A percentile compares a stretch with the other conserved stretches of the same genome.
Conservation (phyloP, 2,888 invertebrate genomes). For the Phania funesta region DNA sequence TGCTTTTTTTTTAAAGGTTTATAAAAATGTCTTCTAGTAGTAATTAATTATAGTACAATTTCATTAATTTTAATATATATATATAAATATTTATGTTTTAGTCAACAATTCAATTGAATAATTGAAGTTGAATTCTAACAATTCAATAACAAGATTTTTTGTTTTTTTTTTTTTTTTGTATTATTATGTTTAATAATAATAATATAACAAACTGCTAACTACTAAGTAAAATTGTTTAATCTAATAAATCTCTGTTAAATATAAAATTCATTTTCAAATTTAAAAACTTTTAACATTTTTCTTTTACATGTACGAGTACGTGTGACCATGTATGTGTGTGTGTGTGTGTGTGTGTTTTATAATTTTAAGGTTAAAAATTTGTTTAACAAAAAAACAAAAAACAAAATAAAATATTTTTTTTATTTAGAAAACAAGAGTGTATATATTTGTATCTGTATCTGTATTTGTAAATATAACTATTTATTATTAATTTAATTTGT, state of each 20-base stretch:
- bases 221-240: constrained; percentile 35
- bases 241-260: constrained; percentile 21
- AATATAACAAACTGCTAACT: constrained; percentile 59
- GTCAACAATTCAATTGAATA: constrained; percentile 38
- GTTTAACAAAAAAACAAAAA: constrained; percentile 47
- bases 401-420: constrained; percentile 15
- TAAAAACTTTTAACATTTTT: constrained; percentile 46
- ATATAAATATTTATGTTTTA: constrained; percentile 15
- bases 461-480: constrained; percentile 37
- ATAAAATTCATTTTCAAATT: constrained; percentile 23
- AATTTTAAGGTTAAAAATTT: constrained; percentile 32
- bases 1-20: constrained; percentile 1
- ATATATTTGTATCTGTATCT: neutral
- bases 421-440: constrained; percentile 11
- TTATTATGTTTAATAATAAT: constrained; percentile 10
- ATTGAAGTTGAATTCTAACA: constrained; percentile 35
- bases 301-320: constrained; percentile 20
- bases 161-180: constrained; percentile 21
- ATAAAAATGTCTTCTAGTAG: constrained; percentile 33
- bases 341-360: neutral
- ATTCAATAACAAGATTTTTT: constrained; percentile 51
- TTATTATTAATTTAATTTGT: constrained; percentile 54
- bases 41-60: constrained; percentile 45
- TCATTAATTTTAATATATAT: constrained; percentile 10
- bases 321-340: neutral